Base-by-base conservation (phyloP, 2,113 vertebrate genomes). In the Alosa alosa region DNA sequence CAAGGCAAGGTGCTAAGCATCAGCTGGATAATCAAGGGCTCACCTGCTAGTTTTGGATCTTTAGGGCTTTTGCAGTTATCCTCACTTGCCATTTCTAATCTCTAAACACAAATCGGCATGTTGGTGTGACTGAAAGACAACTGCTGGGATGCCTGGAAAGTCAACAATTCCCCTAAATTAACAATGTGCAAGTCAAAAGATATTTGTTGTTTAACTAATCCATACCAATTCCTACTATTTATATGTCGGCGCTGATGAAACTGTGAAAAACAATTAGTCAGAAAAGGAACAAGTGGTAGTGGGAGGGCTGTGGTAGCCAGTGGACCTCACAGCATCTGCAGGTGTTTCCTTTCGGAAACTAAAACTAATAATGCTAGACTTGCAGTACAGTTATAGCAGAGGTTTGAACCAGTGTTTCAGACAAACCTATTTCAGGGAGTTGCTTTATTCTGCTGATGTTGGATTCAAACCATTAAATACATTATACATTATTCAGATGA, bases 331-430 rank as follows among this genome's bases (percentile, higher is more conserved):
- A 89, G 90, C 15, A 50, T 75, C 81, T 88, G 89, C 95, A 95
- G 94, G 93, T 95, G 95, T 89, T 95, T 95, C 94, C 94, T 89
- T 83, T 85, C 81, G 39, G 1, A 22, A 55, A 55, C 64, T 85
- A 82, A 87, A 88, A 89, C 72, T 36, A 81, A 85, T 82, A 31
- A 31, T 31, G 31, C 31, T 31, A 82, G 84, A 87, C 87, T 81
- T 72, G 64, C 7, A 36, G 78, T 52, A 49, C 46, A 25, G 90
- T 94, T 93, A 94, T 92, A 88, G 81, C 91, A 84, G 47, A 84
- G 88, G 89, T 90, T 89, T 90, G 25, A 90, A 57, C 87, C 89
- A 86, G 50, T 86, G 86, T 78, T 39, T 78, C 31, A 78, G 36
- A 78, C 36, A 39, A 60, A 36, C 13, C 36, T 78, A 78, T 78